Conservation (phyloP, 2,113 vertebrate genomes). For the Cinclus cinclus region DNA sequence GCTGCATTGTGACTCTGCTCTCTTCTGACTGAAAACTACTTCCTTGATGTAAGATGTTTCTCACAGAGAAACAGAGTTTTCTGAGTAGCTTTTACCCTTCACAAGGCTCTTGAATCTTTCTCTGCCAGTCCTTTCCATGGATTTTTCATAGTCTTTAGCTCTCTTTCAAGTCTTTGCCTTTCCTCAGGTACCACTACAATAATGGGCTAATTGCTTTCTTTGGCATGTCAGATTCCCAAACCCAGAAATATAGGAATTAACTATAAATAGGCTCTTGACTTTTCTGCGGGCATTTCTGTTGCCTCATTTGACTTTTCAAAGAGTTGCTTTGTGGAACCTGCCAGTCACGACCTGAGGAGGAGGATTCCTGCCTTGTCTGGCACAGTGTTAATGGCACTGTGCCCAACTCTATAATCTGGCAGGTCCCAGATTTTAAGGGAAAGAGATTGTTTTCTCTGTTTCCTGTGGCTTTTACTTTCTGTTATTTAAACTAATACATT, state of each 20-base stretch:
- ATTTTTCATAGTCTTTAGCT: not conserved
- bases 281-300: not conserved
- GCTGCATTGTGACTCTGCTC: not conserved
- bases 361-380: conserved; percentile 3
- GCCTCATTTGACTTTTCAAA: not conserved
- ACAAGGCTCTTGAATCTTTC: not conserved
- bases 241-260: accelerated
- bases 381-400: not conserved
- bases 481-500: not conserved
- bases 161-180: not conserved
- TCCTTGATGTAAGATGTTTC: not conserved
- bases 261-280: not conserved
- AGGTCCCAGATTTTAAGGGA: not conserved
- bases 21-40: not conserved
- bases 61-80: not conserved
- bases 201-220: not conserved
- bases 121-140: not conserved
- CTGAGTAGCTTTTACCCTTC: not conserved
- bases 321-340: not conserved
- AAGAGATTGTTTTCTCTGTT: not conserved
- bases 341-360: not conserved
- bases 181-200: not conserved
- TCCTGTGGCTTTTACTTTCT: conserved; percentile 10
- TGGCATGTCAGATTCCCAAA: not conserved
- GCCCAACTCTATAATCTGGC: not conserved